Evolutionary conservation across 2,888 invertebrate species (phyloP).

Genomic region (Cosmopolites sordidus): DNA sequence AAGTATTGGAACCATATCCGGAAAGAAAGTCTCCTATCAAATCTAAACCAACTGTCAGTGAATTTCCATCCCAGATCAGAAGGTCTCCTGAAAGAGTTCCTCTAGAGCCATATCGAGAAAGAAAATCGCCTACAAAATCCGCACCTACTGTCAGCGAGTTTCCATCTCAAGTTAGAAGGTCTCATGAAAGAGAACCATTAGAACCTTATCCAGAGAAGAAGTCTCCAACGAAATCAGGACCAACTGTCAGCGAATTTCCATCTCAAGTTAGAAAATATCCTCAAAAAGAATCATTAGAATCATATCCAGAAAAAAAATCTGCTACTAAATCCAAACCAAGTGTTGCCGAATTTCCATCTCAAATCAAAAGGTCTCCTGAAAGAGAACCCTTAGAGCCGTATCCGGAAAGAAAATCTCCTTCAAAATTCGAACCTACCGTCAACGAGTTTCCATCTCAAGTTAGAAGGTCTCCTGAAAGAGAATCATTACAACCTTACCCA

Average conservation of each 20-base stretch:
- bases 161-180: slow-evolving; percentile 31
- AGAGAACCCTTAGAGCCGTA: slow-evolving; percentile 29
- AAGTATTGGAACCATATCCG: slow-evolving; percentile 23
- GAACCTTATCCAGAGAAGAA: slow-evolving; percentile 28
- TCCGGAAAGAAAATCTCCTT: slow-evolving; percentile 28
- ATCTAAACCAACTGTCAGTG: slow-evolving; percentile 19
- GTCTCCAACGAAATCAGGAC: slow-evolving; percentile 19
- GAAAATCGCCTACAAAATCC: slow-evolving; percentile 20
- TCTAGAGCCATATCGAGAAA: slow-evolving; percentile 25
- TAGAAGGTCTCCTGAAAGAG: slow-evolving; percentile 29
- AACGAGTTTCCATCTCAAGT: slow-evolving; percentile 33
- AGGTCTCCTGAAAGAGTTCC: slow-evolving; percentile 26
- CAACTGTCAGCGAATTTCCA: slow-evolving; percentile 32
- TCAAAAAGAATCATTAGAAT: slow-evolving; percentile 26
- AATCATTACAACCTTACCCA: slow-evolving; percentile 28
- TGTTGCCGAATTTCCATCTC: slow-evolving; percentile 33
- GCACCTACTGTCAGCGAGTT: slow-evolving; percentile 27
- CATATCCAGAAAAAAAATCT: slow-evolving; percentile 27
- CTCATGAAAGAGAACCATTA: slow-evolving; percentile 30
- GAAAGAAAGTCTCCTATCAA: slow-evolving; percentile 24
- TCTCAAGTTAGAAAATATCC: slow-evolving; percentile 31
- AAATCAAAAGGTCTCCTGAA: slow-evolving; percentile 30
- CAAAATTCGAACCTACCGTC: slow-evolving; percentile 19
- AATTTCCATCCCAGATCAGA: slow-evolving; percentile 29
- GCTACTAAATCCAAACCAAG: slow-evolving; percentile 21